These are phyloP conservation scores for Gnathonemus echidnorhynchus DNA, from an alignment of 2,113 vertebrate genomes.

Conservation along the genomic window DNA sequence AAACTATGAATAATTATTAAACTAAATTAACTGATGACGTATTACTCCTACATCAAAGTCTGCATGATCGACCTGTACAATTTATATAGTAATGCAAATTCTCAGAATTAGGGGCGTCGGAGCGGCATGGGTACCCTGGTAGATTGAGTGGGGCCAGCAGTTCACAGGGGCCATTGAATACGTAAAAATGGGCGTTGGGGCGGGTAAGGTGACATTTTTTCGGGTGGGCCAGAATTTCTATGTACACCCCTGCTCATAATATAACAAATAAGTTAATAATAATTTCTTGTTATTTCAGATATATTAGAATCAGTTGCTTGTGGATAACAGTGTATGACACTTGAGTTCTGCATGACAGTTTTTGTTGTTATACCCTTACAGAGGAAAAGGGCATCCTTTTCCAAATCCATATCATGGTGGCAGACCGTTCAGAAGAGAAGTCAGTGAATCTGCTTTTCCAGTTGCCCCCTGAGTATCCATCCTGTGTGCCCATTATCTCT, in stretches of 20 bases:
- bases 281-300: not conserved
- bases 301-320: not conserved
- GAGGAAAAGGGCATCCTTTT: constrained; percentile 61
- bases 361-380: constrained; percentile 31
- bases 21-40: not conserved
- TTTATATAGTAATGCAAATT: not conserved
- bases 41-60: not conserved
- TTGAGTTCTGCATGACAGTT: not conserved
- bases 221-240: not conserved
- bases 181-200: not conserved
- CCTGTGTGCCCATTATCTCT: constrained; percentile 59
- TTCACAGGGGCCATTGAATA: not conserved
- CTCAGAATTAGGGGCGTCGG: not conserved
- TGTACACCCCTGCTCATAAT: not conserved
- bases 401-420: constrained; percentile 60
- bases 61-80: not conserved
- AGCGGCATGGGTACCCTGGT: not conserved
- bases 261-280: not conserved
- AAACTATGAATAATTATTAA: not conserved
- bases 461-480: constrained; percentile 66
- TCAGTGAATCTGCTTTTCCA: constrained; percentile 66
- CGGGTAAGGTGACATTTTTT: not conserved
- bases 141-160: not conserved
- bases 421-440: constrained; percentile 47
- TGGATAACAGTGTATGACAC: not conserved